Percentiles rank a stretch among this genome's conserved stretches.
These are phyloP conservation scores for Yponomeuta evonymella DNA, from an alignment of 2,888 invertebrate species.

Conservation along the genomic window DNA sequence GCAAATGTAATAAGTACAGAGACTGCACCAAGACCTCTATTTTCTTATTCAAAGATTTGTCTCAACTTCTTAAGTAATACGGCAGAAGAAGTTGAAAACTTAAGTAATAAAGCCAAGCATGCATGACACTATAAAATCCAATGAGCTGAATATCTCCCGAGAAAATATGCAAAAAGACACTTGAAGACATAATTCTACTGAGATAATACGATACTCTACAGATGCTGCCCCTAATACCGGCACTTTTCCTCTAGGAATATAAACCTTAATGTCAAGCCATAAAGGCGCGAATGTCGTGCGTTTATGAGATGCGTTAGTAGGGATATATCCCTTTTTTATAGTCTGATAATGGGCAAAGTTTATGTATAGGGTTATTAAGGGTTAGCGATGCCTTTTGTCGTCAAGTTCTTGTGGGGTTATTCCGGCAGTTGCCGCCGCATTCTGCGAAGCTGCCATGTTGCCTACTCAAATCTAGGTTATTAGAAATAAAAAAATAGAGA, in stretches of 20 bases:
- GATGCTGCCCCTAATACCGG: background rate
- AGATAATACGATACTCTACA: conserved; percentile 1
- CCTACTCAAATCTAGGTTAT: background rate
- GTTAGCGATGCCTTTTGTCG: conserved; percentile 6
- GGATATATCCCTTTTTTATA: conserved; percentile 71
- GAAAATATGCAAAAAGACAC: conserved; percentile 2
- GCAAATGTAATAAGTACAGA: too few species aligned
- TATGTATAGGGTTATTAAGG: conserved; percentile 44
- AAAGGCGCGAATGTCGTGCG: conserved; percentile 22
- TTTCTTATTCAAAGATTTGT: too few species aligned
- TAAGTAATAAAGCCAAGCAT: background rate
- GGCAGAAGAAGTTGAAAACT: too few species aligned
- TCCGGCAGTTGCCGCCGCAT: background rate
- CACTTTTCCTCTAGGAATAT: conserved; percentile 9
- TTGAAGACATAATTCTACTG: background rate
- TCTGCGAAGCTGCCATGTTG: background rate
- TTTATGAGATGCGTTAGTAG: conserved; percentile 65
- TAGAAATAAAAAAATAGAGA: background rate
- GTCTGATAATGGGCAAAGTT: conserved; percentile 62
- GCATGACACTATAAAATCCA: background rate
- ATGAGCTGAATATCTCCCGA: background rate
- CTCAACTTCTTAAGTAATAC: too few species aligned
- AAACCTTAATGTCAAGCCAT: conserved; percentile 1
- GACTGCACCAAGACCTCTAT: too few species aligned
- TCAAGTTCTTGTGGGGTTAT: conserved; percentile 5